Evolutionary conservation across 92 coral and sea anemone genomes (phyloP).

Genomic region (Nematostella vectensis): DNA sequence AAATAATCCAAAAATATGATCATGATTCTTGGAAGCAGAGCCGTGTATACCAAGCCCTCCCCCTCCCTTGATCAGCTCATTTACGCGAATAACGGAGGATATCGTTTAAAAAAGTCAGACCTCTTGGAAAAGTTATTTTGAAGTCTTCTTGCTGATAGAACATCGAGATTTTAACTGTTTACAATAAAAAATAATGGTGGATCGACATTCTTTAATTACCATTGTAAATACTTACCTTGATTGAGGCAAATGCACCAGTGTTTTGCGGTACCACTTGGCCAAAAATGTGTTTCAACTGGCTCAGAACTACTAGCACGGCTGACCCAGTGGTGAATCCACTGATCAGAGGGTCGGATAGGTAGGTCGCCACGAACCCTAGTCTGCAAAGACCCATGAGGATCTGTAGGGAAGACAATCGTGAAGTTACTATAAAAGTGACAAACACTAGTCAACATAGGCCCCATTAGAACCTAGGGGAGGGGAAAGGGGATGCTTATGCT

Average conservation of each 20-base stretch:
- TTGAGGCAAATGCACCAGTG: constrained; percentile 46
- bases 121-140: too few relatives aligned
- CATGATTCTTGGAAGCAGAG: too few relatives aligned
- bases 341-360: constrained; percentile 78
- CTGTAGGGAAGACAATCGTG: constrained; percentile 17
- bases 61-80: constrained; percentile 2
- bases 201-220: too few relatives aligned
- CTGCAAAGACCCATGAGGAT: constrained; percentile 69
- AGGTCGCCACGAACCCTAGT: constrained; percentile 73
- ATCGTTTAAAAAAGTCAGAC: too few relatives aligned
- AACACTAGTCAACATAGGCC: neutral
- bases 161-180: too few relatives aligned
- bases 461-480: neutral
- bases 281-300: constrained; percentile 73
- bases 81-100: too few relatives aligned
- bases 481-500: neutral
- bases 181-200: too few relatives aligned
- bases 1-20: constrained; percentile 7
- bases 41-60: constrained; percentile 2
- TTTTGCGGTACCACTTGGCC: constrained; percentile 58
- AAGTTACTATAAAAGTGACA: neutral
- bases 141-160: too few relatives aligned
- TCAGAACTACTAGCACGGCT: constrained; percentile 67
- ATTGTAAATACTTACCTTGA: constrained; percentile 79
- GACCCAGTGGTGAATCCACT: constrained; percentile 98